Evolutionary conservation across 1,140 invertebrate genomes (phyloP).

Genomic region (Littorina saxatilis): DNA sequence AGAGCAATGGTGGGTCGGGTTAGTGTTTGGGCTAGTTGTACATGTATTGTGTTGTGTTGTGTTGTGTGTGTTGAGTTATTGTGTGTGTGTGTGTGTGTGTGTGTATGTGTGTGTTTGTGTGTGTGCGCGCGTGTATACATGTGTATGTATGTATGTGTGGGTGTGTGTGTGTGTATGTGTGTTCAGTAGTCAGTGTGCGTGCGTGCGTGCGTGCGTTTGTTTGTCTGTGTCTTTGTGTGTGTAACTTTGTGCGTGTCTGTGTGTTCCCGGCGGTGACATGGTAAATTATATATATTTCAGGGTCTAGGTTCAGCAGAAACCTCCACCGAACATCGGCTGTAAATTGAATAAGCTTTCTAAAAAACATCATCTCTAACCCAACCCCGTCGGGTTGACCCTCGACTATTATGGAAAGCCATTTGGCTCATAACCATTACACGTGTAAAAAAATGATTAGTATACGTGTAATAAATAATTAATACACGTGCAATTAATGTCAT

Average conservation of each 20-base stretch:
- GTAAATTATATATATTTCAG: neutral
- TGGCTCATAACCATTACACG: too few relatives aligned
- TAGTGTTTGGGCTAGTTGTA: neutral
- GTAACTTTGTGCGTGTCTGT: neutral
- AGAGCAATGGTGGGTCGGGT: too few relatives aligned
- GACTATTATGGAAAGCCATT: too few relatives aligned
- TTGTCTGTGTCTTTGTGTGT: neutral
- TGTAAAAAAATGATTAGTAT: too few relatives aligned
- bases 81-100: neutral
- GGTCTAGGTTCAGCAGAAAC: neutral
- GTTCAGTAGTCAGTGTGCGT: neutral
- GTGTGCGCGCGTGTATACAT: neutral
- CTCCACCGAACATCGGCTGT: neutral
- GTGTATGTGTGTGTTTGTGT: neutral
- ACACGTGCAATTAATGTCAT: neutral
- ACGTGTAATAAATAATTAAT: too few relatives aligned
- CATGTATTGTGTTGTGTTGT: neutral
- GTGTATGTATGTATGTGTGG: neutral
- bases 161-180: conserved; percentile 1
- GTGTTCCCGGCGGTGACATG: neutral
- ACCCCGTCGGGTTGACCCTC: too few relatives aligned
- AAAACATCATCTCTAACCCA: too few relatives aligned
- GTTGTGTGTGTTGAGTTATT: too few relatives aligned
- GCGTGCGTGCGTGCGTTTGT: neutral
- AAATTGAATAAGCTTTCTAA: too few relatives aligned